Evolutionary conservation across 1,140 invertebrate genomes (phyloP).

Genomic region (Mya arenaria): DNA sequence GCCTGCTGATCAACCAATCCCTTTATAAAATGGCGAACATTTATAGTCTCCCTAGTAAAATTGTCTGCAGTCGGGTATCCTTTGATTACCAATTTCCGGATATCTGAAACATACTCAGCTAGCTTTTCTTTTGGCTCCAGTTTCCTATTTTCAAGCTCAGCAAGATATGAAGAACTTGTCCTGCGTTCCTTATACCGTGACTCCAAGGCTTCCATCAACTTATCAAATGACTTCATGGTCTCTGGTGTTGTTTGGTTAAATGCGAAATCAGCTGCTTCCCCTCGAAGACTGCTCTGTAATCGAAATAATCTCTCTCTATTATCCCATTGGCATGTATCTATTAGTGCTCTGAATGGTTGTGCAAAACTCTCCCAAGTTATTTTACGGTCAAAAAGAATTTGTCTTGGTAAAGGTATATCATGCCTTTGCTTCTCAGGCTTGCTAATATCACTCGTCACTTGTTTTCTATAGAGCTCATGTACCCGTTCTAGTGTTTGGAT

Average conservation of each 20-base stretch:
- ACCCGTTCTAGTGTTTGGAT: not conserved
- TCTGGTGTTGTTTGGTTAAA: conserved; percentile 22
- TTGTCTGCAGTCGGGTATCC: conserved; percentile 33
- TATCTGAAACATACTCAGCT: conserved; percentile 28
- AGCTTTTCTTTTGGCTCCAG: conserved; percentile 33
- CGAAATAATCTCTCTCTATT: conserved; percentile 5
- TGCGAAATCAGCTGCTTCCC: conserved; percentile 26
- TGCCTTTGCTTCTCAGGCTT: not conserved
- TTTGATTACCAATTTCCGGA: conserved; percentile 26
- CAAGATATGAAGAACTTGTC: conserved; percentile 35
- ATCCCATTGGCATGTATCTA: conserved; percentile 7
- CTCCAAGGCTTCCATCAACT: conserved; percentile 3
- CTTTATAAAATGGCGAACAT: conserved; percentile 16
- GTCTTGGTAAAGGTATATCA: conserved; percentile 12
- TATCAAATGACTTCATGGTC: not conserved
- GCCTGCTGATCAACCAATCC: conserved; percentile 25
- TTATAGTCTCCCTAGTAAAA: conserved; percentile 13
- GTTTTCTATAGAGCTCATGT: not conserved
- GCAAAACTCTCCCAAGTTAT: conserved; percentile 20
- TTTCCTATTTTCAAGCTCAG: conserved; percentile 26
- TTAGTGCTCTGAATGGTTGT: conserved; percentile 12
- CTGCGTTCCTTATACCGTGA: conserved; percentile 3
- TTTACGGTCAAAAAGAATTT: conserved; percentile 18
- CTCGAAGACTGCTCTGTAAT: conserved; percentile 11
- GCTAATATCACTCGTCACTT: not conserved